phyloP scores from a whole-genome alignment of 2,113 vertebrate species.

The Amblyornis subalaris region DNA sequence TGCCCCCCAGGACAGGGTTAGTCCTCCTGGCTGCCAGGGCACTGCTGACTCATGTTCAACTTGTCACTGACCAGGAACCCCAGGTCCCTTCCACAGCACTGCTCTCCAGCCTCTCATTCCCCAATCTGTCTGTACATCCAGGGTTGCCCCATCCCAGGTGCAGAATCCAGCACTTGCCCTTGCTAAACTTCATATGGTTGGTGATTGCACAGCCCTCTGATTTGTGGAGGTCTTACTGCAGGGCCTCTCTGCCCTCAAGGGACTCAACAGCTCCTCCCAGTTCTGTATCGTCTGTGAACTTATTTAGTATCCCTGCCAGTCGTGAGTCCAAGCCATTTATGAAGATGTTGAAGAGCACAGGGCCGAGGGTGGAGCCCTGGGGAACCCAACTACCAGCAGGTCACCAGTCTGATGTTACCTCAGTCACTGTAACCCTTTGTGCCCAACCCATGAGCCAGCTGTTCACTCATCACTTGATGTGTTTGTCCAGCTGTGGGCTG shows the following conservation, averaged over 20 bases:
- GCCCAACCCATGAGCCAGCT: neutral
- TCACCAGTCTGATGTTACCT: neutral
- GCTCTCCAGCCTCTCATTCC: neutral
- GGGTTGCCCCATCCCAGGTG: fast-evolving
- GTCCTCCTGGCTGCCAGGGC: neutral
- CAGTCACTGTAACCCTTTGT: neutral
- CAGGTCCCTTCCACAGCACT: neutral
- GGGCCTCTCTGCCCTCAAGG: no score
- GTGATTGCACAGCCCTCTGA: neutral
- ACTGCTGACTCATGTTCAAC: neutral
- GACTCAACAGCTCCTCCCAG: neutral
- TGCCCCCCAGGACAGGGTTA: fast-evolving
- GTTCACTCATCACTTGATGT: fast-evolving
- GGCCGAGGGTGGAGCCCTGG: neutral
- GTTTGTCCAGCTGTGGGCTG: neutral
- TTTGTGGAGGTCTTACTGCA: neutral
- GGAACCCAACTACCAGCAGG: neutral
- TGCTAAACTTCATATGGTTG: neutral
- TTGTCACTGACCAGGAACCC: neutral
- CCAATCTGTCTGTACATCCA: neutral
- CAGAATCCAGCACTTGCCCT: fast-evolving
- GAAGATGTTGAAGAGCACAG: neutral
- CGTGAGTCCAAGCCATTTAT: neutral
- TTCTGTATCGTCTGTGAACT: neutral
- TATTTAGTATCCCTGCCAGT: no score